Evolutionary conservation across 30 jellyfish, hydroid and myxozoan genomes (phyloP).

Genomic region (Aurelia coerulea): DNA sequence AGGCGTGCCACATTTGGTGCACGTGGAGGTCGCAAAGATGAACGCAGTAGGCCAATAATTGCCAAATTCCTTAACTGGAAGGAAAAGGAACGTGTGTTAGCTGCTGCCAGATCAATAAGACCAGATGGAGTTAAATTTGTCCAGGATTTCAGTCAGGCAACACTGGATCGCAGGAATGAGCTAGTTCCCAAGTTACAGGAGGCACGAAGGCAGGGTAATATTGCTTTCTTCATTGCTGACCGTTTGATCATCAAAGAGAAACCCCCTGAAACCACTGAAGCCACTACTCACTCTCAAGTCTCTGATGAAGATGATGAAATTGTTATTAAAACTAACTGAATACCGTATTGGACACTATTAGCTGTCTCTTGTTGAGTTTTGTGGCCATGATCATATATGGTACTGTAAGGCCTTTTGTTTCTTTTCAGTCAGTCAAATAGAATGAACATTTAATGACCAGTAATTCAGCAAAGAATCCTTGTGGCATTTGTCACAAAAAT

Average conservation of each 20-base stretch:
- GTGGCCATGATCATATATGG: too few relatives aligned
- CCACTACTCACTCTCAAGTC: neutral
- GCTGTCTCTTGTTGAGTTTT: neutral
- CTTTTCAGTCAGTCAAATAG: too few relatives aligned
- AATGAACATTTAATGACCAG: neutral
- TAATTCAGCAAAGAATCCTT: conserved; percentile 1
- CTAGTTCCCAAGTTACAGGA: neutral
- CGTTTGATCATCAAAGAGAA: conserved; percentile 8
- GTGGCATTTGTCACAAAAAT: conserved; percentile 1
- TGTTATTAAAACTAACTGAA: neutral
- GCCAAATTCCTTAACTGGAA: conserved; percentile 24
- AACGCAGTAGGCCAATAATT: neutral
- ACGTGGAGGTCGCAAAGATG: conserved; percentile 3
- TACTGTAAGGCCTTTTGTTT: too few relatives aligned
- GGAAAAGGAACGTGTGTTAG: conserved; percentile 1
- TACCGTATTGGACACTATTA: neutral
- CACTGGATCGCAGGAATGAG: conserved; percentile 12
- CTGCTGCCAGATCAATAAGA: neutral
- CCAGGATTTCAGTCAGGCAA: neutral
- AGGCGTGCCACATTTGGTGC: neutral
- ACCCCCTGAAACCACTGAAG: neutral
- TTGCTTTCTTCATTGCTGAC: neutral
- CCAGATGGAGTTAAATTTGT: conserved; percentile 6
- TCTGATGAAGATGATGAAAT: neutral
- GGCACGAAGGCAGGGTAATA: neutral